Percentiles rank a stretch among this genome's conserved stretches.
phyloP scores from a whole-genome alignment of 1,140 invertebrate species.

The Formica exsecta region DNA sequence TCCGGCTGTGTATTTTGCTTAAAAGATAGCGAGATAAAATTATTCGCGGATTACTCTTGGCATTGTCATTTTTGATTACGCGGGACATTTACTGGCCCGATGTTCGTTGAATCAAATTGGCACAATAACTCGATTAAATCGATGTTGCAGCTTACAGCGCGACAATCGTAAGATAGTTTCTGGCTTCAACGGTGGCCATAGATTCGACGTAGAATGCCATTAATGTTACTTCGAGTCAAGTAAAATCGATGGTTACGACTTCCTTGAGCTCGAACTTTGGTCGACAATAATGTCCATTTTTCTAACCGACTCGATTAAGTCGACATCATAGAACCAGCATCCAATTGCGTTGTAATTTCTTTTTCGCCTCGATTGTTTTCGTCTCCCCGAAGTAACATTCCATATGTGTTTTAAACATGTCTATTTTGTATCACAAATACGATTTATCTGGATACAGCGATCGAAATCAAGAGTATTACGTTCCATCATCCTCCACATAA shows the following conservation, averaged over 20 bases:
- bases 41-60: background rate
- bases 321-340: conserved; percentile 1
- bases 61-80: background rate
- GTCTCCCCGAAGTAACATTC: conserved; percentile 8
- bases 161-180: conserved; percentile 13
- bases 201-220: conserved; percentile 19
- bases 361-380: conserved; percentile 33
- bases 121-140: conserved; percentile 22
- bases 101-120: background rate
- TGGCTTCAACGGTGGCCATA: background rate
- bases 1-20: background rate
- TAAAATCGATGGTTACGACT: conserved; percentile 57
- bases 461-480: background rate
- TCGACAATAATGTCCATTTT: conserved; percentile 44
- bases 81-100: background rate
- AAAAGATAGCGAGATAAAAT: background rate
- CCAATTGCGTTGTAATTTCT: conserved; percentile 27
- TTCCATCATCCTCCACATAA: background rate
- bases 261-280: conserved; percentile 28
- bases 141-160: background rate
- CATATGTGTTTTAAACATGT: background rate
- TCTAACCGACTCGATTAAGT: conserved; percentile 53
- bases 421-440: background rate
- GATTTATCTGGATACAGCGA: background rate
- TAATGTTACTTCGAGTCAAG: conserved; percentile 40